Evolutionary conservation across 1,140 invertebrate species (phyloP).

Genomic region (Atta texana): DNA sequence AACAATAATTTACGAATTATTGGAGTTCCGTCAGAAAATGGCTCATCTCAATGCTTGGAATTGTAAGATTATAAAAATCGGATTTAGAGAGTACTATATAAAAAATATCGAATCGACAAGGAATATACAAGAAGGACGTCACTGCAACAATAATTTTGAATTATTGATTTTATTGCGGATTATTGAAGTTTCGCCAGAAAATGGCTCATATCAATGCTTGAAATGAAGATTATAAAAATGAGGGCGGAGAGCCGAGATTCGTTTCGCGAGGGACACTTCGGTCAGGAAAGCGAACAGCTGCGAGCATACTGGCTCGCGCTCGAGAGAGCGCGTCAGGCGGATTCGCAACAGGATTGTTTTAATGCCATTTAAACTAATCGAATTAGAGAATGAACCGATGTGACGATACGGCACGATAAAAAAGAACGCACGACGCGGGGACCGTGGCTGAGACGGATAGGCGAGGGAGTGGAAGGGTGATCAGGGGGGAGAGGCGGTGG

Average conservation of each 20-base stretch:
- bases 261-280: slow-evolving; percentile 70
- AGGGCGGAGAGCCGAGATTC: slow-evolving; percentile 28
- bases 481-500: slow-evolving; percentile 42
- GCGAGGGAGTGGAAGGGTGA: slow-evolving; percentile 23
- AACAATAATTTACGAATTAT: no score
- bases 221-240: slow-evolving; percentile 52
- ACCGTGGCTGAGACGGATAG: slow-evolving; percentile 37
- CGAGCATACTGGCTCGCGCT: slow-evolving; percentile 51
- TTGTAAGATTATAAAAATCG: no score
- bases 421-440: slow-evolving; percentile 41
- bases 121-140: neutral
- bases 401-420: slow-evolving; percentile 81
- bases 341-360: slow-evolving; percentile 85
- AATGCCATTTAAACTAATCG: slow-evolving; percentile 87
- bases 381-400: slow-evolving; percentile 85
- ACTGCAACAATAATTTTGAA: no score
- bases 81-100: neutral
- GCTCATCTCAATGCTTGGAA: no score
- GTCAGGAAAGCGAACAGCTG: slow-evolving; percentile 79
- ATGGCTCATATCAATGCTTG: neutral
- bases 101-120: neutral
- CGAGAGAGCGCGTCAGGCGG: slow-evolving; percentile 71
- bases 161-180: neutral
- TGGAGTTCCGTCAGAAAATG: no score
- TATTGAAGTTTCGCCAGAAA: neutral